Base-by-base conservation (phyloP, 2,888 invertebrate species). In the Conops quadrifasciatus region DNA sequence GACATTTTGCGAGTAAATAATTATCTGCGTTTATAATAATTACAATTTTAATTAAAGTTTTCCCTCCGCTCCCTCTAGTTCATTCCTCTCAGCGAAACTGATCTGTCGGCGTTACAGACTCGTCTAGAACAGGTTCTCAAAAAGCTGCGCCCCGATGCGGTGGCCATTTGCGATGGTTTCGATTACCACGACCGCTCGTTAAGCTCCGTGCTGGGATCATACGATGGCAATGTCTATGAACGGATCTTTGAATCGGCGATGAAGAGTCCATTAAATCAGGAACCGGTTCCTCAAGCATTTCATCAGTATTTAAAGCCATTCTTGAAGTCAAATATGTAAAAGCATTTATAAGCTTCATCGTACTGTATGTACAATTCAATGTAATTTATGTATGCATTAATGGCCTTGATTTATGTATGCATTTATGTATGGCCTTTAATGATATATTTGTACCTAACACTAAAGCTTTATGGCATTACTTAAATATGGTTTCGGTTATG, bases 151-250 rank as follows among this genome's bases (percentile, higher is more conserved):
- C 94, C 94, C 5, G 93, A 97, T 84, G 96, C 95, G 0, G 93
- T 98, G 0, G 92, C 93, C 0, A 88, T 98, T 30, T 96, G 97
- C 0, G 97, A 98, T 87, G 90, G 94, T 15, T 97, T 97, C 82
- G 97, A 96, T 81, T 90, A 94, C 51, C 88, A 90, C 16, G 95
- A 95, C 81, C 91, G 91, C 82, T 89, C 93, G 64, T 85, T 95
- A 1, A 89, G 89, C 69, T 94, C 94, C 0, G 89, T 93, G 0
- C 85, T 95, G 47, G 95, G 95, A 15, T 89, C 92, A 11, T 94
- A 91, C 83, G 95, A 95, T 85, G 95, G 95, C 0, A 91, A 92
- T 76, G 94, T 94, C 24, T 95, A 95, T 85, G 91, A 94, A 80
- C 89, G 94, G 5, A 87, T 95, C 51, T 93, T 92, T 85, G 91